Conservation (phyloP, 2,797 vertebrate genomes). For the Phyllotis vaccarum region DNA sequence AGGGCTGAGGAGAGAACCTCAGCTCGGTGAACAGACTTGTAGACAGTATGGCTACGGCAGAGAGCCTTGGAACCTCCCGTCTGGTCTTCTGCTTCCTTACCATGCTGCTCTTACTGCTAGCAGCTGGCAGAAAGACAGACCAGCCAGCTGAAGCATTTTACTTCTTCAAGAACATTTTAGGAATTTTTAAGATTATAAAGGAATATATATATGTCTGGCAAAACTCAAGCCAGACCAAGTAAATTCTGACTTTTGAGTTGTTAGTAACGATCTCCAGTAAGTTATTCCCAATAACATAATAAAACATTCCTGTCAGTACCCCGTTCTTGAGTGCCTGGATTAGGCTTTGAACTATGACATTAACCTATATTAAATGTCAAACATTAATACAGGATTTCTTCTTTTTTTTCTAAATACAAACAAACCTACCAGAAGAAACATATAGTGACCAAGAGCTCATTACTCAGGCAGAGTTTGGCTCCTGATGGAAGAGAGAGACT, state of each 20-base stretch:
- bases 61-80: neutral
- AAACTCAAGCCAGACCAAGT: slow-evolving; percentile 16
- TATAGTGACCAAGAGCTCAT: neutral
- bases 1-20: slow-evolving; percentile 21
- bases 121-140: neutral
- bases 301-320: slow-evolving; percentile 22
- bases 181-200: slow-evolving; percentile 50
- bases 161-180: neutral
- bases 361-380: slow-evolving; percentile 40
- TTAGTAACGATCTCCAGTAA: neutral
- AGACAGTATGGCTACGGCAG: neutral
- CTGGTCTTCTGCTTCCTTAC: neutral
- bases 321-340: neutral
- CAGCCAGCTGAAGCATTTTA: neutral
- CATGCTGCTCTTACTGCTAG: neutral
- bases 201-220: neutral
- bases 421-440: neutral
- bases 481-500: rapidly evolving
- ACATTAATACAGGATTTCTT: neutral
- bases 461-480: neutral
- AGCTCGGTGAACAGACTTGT: neutral
- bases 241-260: slow-evolving; percentile 35
- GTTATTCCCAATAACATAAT: slow-evolving; percentile 4
- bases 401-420: neutral
- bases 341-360: slow-evolving; percentile 53